Conservation (phyloP, 1,140 invertebrate genomes). For the Drosophila orena region DNA sequence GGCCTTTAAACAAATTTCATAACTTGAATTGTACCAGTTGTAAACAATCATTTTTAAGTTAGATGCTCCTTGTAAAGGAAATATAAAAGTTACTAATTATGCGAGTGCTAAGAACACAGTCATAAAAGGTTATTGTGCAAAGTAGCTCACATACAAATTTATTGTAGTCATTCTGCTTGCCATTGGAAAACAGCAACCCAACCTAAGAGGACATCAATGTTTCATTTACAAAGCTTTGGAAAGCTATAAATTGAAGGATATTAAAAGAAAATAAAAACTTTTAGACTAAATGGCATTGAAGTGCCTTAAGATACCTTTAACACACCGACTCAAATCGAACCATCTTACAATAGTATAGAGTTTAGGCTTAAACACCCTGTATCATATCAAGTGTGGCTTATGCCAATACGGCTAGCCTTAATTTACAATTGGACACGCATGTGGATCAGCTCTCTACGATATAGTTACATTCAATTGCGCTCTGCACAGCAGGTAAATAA, state of each 20-base stretch:
- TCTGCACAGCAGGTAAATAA: conserved; percentile 84
- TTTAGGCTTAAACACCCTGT: conserved; percentile 60
- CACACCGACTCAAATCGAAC: conserved; percentile 9
- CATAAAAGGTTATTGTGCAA: not conserved
- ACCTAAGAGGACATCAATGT: not conserved
- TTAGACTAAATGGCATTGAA: conserved; percentile 8
- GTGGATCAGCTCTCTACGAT: conserved; percentile 76
- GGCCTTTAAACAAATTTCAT: not conserved
- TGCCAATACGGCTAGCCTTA: conserved; percentile 66
- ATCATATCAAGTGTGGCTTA: conserved; percentile 53
- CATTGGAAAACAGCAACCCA: too few relatives aligned
- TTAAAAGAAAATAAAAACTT: not conserved
- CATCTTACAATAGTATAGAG: conserved; percentile 28
- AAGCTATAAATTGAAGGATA: not conserved
- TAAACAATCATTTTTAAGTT: conserved; percentile 1
- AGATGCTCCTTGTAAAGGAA: not conserved
- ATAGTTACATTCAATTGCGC: conserved; percentile 83
- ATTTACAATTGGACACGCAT: conserved; percentile 81
- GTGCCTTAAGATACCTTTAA: conserved; percentile 3
- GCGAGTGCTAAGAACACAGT: not conserved
- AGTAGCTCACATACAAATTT: not conserved
- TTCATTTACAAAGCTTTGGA: not conserved
- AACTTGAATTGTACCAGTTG: not conserved
- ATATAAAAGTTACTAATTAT: not conserved
- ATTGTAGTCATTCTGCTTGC: too few relatives aligned